Conservation (phyloP, 2,113 vertebrate genomes). For the Trichechus manatus region DNA sequence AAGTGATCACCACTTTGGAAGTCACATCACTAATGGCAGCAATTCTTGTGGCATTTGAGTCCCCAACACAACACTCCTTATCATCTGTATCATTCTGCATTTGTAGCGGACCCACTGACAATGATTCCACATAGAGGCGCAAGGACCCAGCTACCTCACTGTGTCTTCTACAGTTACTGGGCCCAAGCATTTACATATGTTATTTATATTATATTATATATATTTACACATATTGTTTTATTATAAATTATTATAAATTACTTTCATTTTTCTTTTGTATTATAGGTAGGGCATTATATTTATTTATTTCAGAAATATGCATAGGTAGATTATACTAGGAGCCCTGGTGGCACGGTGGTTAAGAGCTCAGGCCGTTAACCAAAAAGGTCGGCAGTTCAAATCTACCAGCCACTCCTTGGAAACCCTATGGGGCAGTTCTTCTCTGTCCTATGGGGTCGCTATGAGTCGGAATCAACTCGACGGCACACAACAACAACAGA, state of each 20-base stretch:
- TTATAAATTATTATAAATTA: neutral
- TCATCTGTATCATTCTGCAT: neutral
- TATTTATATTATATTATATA: neutral
- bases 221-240: neutral
- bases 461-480: too few species aligned
- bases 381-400: too few species aligned
- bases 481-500: too few species aligned
- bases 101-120: neutral
- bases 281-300: neutral
- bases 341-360: too few species aligned
- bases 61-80: too few species aligned
- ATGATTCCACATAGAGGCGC: neutral
- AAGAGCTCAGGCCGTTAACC: too few species aligned
- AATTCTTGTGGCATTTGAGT: neutral
- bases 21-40: neutral
- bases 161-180: neutral
- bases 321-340: too few species aligned
- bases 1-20: neutral
- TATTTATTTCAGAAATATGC: neutral
- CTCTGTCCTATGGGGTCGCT: too few species aligned
- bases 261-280: neutral
- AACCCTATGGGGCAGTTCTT: too few species aligned
- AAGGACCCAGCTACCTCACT: neutral
- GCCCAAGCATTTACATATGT: too few species aligned
- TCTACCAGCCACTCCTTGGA: too few species aligned